Percentiles rank a stretch among this genome's conserved stretches.
phyloP scores from a whole-genome alignment of 2,113 vertebrate genomes.

The Apeltes quadracus region DNA sequence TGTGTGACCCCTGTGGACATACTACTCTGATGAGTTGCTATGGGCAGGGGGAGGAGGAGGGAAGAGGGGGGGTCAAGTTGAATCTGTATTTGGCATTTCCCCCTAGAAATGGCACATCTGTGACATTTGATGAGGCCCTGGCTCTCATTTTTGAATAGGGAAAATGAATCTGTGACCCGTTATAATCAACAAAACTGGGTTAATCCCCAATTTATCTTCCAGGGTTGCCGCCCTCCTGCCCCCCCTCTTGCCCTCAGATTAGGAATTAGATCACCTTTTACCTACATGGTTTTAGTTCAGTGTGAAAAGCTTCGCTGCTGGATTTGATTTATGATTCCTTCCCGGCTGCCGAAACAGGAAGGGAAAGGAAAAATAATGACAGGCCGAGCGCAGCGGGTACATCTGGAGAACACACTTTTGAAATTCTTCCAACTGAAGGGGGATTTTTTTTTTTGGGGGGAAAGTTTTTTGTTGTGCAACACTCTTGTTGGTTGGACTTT shows the following conservation, averaged over 20 bases:
- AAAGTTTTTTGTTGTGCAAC: slow-evolving; percentile 54
- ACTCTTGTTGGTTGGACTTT: slow-evolving; percentile 43
- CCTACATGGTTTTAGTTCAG: slow-evolving; percentile 11
- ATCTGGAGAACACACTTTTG: slow-evolving; percentile 60
- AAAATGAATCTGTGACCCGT: slow-evolving; percentile 49
- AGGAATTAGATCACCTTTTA: slow-evolving; percentile 15
- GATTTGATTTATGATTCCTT: slow-evolving; percentile 27
- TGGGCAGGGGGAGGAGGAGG: neutral
- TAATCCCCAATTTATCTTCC: slow-evolving; percentile 32
- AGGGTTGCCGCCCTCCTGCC: neutral
- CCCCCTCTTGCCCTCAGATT: slow-evolving; percentile 4
- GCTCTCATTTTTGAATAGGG: slow-evolving; percentile 16
- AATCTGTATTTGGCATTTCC: neutral
- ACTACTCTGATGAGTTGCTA: neutral
- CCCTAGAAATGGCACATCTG: neutral
- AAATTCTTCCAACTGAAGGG: slow-evolving; percentile 20
- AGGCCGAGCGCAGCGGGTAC: slow-evolving; percentile 13
- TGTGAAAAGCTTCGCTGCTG: slow-evolving; percentile 11
- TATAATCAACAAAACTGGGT: slow-evolving; percentile 45
- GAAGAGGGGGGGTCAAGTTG: neutral
- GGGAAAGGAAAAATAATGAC: slow-evolving; percentile 11
- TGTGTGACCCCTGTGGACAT: slow-evolving; percentile 2
- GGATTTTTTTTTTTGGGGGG: slow-evolving; percentile 1
- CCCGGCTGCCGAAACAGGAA: slow-evolving; percentile 13
- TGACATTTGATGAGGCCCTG: neutral